These are phyloP conservation scores for Oxyruncus cristatus DNA, from an alignment of 2,113 vertebrate species.

Conservation along the genomic window DNA sequence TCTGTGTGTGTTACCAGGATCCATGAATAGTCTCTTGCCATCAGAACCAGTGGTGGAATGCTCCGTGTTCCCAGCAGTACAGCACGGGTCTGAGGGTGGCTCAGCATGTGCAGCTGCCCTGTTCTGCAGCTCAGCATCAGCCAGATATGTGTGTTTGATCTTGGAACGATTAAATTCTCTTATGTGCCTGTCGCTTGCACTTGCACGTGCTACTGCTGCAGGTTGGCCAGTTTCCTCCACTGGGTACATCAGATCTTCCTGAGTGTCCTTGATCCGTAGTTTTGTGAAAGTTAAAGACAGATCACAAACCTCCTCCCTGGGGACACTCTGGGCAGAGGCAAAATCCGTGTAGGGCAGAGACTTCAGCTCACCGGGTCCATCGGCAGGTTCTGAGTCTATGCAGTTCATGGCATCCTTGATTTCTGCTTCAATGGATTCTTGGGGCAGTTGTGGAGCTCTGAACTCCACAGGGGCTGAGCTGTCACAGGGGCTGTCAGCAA, in stretches of 20 bases:
- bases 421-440: conserved; percentile 33
- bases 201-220: neutral
- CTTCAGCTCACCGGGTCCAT: conserved; percentile 37
- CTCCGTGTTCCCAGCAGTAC: neutral
- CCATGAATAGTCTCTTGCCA: neutral
- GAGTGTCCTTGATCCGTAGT: conserved; percentile 31
- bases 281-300: conserved; percentile 45
- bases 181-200: neutral
- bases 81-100: conserved; percentile 22
- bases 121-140: neutral
- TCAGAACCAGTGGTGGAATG: neutral
- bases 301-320: neutral
- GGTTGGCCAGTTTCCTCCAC: conserved; percentile 62
- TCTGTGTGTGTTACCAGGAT: neutral
- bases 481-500: conserved; percentile 15
- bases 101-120: neutral
- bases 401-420: conserved; percentile 49
- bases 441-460: neutral
- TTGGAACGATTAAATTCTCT: neutral
- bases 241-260: conserved; percentile 40
- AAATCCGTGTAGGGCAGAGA: neutral
- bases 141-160: neutral
- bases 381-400: neutral
- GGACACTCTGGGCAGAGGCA: neutral
- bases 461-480: neutral